Evolutionary conservation across 2,797 vertebrate species (phyloP), one percentile per base, ranked within the genome.

Genomic region (Phoeniculus purpureus): DNA sequence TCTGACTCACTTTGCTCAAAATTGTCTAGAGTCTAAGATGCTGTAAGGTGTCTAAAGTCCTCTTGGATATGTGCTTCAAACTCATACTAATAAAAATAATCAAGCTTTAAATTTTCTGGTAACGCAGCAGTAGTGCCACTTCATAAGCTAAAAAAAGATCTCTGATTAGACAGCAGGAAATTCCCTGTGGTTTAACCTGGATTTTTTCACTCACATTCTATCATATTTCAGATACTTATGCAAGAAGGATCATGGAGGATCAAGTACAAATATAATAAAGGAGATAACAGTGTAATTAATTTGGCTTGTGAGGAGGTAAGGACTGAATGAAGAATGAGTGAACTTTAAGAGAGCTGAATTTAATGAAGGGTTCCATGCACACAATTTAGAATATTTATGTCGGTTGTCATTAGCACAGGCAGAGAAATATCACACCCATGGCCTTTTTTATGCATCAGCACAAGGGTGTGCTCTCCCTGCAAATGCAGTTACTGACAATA

Each of bases 91-190:
- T 27, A 60, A 78, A 74, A 43, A 23, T 32, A 5, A 7, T 0
- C 1, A 80, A 80, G 32, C 14, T 89, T 70, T 60, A 76, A 74
- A 83, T 64, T 19, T 58, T 64, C 45, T 50, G 14, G 27, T 52
- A 74, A 60, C 85, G 60, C 73, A 83, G 70, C 31, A 76, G 47
- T 52, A 66, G 25, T 31, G 37, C 10, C 34, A 61, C 47, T 84
- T 71, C 5, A 21, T 67, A 78, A 83, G 32, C 23, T 76, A 26
- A 88, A 83, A 74, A 61, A 21, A 23, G 2, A 55, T 61, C 22
- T 80, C 32, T 90, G 48, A 90, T 71, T 71, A 93, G 40, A 77
- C 82, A 92, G 59, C 55, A 89, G 65, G 66, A 94, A 73, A 66
- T 89, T 75, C 17, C 26, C n/a, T 64, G 54, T 40, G 78, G 59